Percentiles rank a stretch among this genome's conserved stretches.
phyloP scores from a whole-genome alignment of 2,888 invertebrate species.

The Diarsia mendica region DNA sequence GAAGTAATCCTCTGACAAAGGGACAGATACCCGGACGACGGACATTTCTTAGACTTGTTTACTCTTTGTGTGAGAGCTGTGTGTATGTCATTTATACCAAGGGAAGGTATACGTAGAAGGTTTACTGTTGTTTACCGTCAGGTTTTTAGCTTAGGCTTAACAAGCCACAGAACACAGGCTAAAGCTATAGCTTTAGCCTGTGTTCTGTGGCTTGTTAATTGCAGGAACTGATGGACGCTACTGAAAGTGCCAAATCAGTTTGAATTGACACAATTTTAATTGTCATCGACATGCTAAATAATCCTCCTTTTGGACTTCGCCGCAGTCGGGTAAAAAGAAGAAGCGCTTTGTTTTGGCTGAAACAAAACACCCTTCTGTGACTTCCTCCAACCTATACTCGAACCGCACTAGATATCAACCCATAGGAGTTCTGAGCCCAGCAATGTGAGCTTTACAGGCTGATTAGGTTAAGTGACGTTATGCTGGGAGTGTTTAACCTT shows the following conservation, averaged over 20 bases:
- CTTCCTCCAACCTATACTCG: too few species aligned
- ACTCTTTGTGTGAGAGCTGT: constrained; percentile 57
- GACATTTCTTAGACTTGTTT: constrained; percentile 62
- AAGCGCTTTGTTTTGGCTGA: too few species aligned
- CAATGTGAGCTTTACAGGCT: too few species aligned
- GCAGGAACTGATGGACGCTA: not conserved
- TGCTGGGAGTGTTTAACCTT: too few species aligned
- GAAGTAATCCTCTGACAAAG: constrained; percentile 69
- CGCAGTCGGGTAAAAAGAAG: too few species aligned
- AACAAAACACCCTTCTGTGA: too few species aligned
- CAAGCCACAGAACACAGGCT: too few species aligned
- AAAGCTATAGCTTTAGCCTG: not conserved
- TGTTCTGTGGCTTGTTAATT: not conserved
- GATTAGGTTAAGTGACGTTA: too few species aligned
- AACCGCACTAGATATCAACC: too few species aligned
- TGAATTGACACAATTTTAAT: not conserved
- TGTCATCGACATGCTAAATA: not conserved
- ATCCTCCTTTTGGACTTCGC: too few species aligned
- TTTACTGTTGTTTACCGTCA: not conserved
- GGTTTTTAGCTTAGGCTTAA: not conserved
- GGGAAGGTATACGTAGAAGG: constrained; percentile 20
- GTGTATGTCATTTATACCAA: constrained; percentile 25
- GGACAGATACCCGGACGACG: constrained; percentile 55
- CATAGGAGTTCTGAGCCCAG: too few species aligned
- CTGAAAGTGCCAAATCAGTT: not conserved